Base-by-base conservation (phyloP, 2,797 vertebrate genomes). In the Darevskia nairensis region DNA sequence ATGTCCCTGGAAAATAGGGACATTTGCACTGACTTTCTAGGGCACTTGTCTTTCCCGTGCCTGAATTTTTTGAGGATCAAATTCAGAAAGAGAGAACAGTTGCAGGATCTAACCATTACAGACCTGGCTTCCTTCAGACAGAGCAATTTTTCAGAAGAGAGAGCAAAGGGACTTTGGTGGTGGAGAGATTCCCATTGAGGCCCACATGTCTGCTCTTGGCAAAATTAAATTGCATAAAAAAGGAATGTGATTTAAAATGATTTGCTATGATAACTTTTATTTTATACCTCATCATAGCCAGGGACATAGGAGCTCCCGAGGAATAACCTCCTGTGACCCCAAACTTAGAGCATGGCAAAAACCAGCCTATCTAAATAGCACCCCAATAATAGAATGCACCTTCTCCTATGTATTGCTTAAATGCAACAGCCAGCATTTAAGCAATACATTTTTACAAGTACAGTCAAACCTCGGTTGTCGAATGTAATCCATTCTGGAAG, bases 1-100 rank as follows among this genome's bases (percentile, higher is more conserved):
- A 15, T 55, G 50, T 55, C 50, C 50, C 50, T 55, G 50, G 50
- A 55, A 55, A 55, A 55, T 55, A 55, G 13, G 50, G 50, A 55
- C 50, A 55, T 55, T 55, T 55, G 50, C 50, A 3, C 59, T 72
- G 23, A 35, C 74, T 39, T 88, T 55, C 71, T 88, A 80, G 50
- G 86, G 64, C 82, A 85, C 86, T 89, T 90, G 27, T 41, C 35
- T 2, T 1, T 27, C 85, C 80, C 46, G 72, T 27, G 13, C 84
- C 39, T 88, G 44, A 80, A 71, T 3, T 77, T n/a, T 29, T 27
- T 82, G 82, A 64, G 83, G n/a, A 35, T 27, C 32, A 44, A 61
- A 32, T 74, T 82, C 27, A 82, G n/a, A 82, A 75, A 83, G 75
- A 74, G 55, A 68, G 9, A 79, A 77, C 66, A n/a, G 7, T 78